A percentile compares a stretch with the other conserved stretches of the same genome.
phyloP scores from a whole-genome alignment of 2,113 vertebrate species.

The Oxygymnocypris stewartii region DNA sequence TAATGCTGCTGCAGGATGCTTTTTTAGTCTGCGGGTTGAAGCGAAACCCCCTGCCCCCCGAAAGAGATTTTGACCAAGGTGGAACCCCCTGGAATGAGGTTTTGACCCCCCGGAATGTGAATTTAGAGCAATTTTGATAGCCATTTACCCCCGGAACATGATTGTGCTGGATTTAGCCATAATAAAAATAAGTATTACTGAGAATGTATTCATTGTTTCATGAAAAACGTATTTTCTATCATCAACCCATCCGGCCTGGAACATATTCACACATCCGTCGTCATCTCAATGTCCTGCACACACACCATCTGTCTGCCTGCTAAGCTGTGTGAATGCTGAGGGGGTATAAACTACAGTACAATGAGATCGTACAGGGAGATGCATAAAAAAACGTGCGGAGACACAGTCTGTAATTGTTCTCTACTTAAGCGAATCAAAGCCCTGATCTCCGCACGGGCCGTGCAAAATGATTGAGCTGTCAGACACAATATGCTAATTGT shows the following conservation, averaged over 20 bases:
- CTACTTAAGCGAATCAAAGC: slow-evolving; percentile 65
- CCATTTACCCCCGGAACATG: neutral
- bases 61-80: neutral
- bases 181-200: neutral
- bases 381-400: slow-evolving; percentile 53
- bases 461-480: slow-evolving; percentile 59
- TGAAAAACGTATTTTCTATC: neutral
- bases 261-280: neutral
- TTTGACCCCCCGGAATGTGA: neutral
- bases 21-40: too few relatives aligned
- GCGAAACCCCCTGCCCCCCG: too few relatives aligned
- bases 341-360: slow-evolving; percentile 16
- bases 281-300: neutral
- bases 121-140: neutral
- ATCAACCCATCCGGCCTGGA: neutral
- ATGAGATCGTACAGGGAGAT: slow-evolving; percentile 21
- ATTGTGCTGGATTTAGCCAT: neutral
- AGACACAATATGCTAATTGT: slow-evolving; percentile 58
- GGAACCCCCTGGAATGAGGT: neutral
- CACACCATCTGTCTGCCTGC: slow-evolving; percentile 23
- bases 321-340: slow-evolving; percentile 19
- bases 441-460: slow-evolving; percentile 42
- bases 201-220: neutral
- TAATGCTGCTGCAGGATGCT: neutral
- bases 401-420: slow-evolving; percentile 63